A percentile compares a stretch with the other conserved stretches of the same genome.
These are phyloP conservation scores for Psilanteris sp. DNA, from an alignment of 1,140 invertebrate genomes.

Conservation along the genomic window DNA sequence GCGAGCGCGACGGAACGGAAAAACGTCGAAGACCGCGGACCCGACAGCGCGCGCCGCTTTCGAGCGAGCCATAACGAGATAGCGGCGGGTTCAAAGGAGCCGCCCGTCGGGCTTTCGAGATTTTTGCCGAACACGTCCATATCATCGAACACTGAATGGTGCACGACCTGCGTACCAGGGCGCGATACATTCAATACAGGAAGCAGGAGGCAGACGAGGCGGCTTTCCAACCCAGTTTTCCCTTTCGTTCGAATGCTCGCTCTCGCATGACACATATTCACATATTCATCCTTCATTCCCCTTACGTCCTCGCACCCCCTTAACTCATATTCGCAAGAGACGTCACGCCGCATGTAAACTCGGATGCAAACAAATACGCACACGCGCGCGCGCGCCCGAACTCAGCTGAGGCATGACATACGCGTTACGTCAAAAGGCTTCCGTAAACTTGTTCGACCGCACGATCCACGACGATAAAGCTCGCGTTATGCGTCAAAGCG, in stretches of 20 bases:
- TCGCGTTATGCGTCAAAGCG: constrained; percentile 37
- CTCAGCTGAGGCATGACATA: constrained; percentile 70
- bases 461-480: constrained; percentile 42
- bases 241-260: constrained; percentile 72
- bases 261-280: constrained; percentile 74
- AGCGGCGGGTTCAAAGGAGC: constrained; percentile 20
- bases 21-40: too few relatives aligned
- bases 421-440: constrained; percentile 46
- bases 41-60: too few relatives aligned
- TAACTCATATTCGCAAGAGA: constrained; percentile 54
- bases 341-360: constrained; percentile 56
- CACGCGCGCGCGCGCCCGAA: constrained; percentile 17
- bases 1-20: too few relatives aligned
- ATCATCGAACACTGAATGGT: constrained; percentile 65
- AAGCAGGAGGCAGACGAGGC: constrained; percentile 57
- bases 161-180: constrained; percentile 62
- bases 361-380: constrained; percentile 53
- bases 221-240: constrained; percentile 74
- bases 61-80: too few relatives aligned
- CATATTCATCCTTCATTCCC: constrained; percentile 70
- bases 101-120: constrained; percentile 30
- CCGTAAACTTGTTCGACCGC: constrained; percentile 67
- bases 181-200: constrained; percentile 66
- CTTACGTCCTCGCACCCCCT: constrained; percentile 49
- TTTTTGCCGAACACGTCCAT: constrained; percentile 61